Base-by-base conservation (phyloP, 2,113 vertebrate genomes). In the Myrmophylax atrothorax region DNA sequence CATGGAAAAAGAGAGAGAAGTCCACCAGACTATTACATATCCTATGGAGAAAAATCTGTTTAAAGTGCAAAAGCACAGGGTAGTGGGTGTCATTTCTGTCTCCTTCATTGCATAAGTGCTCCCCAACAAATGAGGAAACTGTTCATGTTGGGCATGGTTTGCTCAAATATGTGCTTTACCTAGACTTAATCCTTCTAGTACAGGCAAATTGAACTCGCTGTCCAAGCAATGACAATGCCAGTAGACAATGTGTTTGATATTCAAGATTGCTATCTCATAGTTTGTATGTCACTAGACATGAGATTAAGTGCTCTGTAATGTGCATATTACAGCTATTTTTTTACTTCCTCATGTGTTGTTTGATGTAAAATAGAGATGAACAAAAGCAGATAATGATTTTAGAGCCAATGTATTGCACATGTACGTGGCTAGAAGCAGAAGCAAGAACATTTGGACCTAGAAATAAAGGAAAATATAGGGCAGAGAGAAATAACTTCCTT, bases 271-370 rank as follows among this genome's bases (percentile, higher is more conserved):
- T 69, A 66, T 97, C 98, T 96, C 4, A 1, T 93, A 81, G 92
- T 94, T 74, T 80, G 78, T 74, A 55, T 38, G 42, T 92, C 56
- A 47, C 75, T 87, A 79, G 78, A 79, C 58, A 37, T 80, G 73
- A 94, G 92, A 97, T 96, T 95, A 96, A 96, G 84, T 11, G 87
- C 87, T 96, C 80, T 90, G 88, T 87, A 77, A 73, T 93, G 69
- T 93, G 93, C 68, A 25, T 82, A 94, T 96, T 96, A 90, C 93
- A 91, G 90, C 79, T 84, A 24, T 88, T 92, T 81, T 97, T 97
- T 92, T 88, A 84, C 96, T 96, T 97, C 84, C 96, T 92, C 55
- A 55, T 69, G 25, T 84, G 79, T 93, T 92, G 79, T 91, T 95
- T 93, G 86, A 94, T 83, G 68, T 93, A 64, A 94, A 96, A 53